Conservation (phyloP, 2,113 vertebrate genomes). For the Craseonycteris thonglongyai region DNA sequence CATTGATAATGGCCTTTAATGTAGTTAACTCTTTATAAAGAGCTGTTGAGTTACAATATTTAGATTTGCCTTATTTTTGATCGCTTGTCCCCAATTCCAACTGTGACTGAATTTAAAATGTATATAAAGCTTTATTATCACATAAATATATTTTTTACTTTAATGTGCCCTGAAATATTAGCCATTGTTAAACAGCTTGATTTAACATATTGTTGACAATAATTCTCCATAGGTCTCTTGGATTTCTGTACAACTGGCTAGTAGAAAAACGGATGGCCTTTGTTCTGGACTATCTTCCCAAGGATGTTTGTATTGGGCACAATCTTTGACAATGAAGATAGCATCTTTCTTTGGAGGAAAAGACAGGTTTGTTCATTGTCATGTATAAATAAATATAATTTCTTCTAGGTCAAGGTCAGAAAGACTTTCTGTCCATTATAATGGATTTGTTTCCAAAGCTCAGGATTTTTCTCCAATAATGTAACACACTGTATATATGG, state of each 20-base stretch:
- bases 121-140: not conserved
- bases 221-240: not conserved
- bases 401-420: not conserved
- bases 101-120: not conserved
- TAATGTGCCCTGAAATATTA: not conserved
- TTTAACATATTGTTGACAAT: not conserved
- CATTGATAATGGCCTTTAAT: not conserved
- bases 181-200: not conserved
- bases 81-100: not conserved
- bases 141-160: not conserved
- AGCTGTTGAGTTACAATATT: not conserved
- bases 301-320: not conserved
- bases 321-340: not conserved
- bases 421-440: not conserved
- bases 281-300: not conserved
- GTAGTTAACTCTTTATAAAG: not conserved
- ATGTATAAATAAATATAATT: not conserved
- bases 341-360: not conserved
- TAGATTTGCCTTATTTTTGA: not conserved
- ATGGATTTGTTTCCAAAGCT: not conserved
- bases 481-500: not conserved
- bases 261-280: not conserved
- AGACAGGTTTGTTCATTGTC: not conserved
- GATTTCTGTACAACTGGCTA: not conserved
- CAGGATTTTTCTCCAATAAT: not conserved